Percentiles rank a stretch among this genome's conserved stretches.
Evolutionary conservation across 2,888 invertebrate species (phyloP).

Genomic region (Azorinus chamasolen): DNA sequence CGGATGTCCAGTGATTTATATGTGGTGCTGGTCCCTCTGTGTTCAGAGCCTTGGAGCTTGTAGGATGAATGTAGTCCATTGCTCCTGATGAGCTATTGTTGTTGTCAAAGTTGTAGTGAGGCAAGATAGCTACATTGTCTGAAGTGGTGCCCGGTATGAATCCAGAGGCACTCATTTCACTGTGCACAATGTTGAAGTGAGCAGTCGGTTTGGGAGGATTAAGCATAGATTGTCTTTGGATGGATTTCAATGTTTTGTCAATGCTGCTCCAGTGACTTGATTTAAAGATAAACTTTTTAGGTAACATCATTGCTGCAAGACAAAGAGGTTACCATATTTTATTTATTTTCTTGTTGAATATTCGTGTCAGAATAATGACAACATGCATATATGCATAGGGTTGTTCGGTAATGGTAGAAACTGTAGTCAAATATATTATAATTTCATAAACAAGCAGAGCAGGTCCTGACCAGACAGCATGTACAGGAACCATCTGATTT

Average conservation of each 20-base stretch:
- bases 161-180: slow-evolving; percentile 47
- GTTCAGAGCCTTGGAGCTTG: too few relatives aligned
- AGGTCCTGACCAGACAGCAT: too few relatives aligned
- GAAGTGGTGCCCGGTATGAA: slow-evolving; percentile 47
- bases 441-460: too few relatives aligned
- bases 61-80: slow-evolving; percentile 13
- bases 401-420: too few relatives aligned
- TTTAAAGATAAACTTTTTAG: slow-evolving; percentile 38
- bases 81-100: slow-evolving; percentile 54
- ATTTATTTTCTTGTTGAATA: too few relatives aligned
- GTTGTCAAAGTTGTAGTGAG: slow-evolving; percentile 35
- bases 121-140: slow-evolving; percentile 46
- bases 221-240: slow-evolving; percentile 19
- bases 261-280: slow-evolving; percentile 28
- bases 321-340: too few relatives aligned
- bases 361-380: too few relatives aligned
- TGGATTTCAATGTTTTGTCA: slow-evolving; percentile 31
- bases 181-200: slow-evolving; percentile 56
- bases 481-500: too few relatives aligned
- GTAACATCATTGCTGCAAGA: slow-evolving; percentile 52
- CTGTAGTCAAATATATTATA: too few relatives aligned
- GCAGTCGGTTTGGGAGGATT: slow-evolving; percentile 27
- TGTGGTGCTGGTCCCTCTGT: too few relatives aligned
- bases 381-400: too few relatives aligned
- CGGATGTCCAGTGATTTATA: too few relatives aligned